Percentiles rank a stretch among this genome's conserved stretches.
Evolutionary conservation across 2,888 invertebrate genomes (phyloP).

Genomic region (Serrognathus titanus): DNA sequence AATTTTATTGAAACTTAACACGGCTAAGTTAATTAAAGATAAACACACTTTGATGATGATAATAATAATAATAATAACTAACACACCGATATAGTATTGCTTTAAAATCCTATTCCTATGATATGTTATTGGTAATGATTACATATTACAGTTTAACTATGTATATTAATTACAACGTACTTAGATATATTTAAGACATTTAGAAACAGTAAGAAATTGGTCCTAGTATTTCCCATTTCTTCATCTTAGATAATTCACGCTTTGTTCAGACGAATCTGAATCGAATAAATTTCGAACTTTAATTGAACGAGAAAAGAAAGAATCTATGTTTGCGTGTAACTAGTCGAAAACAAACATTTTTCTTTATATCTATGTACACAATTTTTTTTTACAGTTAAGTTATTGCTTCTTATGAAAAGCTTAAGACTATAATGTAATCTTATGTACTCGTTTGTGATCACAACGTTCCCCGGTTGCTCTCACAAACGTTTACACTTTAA

Average conservation of each 20-base stretch:
- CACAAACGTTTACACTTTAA: slow-evolving; percentile 21
- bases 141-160: slow-evolving; percentile 5
- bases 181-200: slow-evolving; percentile 19
- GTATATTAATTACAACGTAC: slow-evolving; percentile 1
- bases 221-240: slow-evolving; percentile 42
- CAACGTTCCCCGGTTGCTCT: not conserved
- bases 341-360: not conserved
- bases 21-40: slow-evolving; percentile 12
- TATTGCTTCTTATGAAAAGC: not conserved
- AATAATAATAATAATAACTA: slow-evolving; percentile 5
- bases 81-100: slow-evolving; percentile 13
- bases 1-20: slow-evolving; percentile 21
- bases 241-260: slow-evolving; percentile 29
- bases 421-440: not conserved
- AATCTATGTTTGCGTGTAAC: not conserved
- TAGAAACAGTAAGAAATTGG: slow-evolving; percentile 49
- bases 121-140: slow-evolving; percentile 20
- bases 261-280: slow-evolving; percentile 19
- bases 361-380: not conserved
- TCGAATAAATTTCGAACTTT: slow-evolving; percentile 29
- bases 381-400: not conserved
- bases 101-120: slow-evolving; percentile 21
- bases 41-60: slow-evolving; percentile 7
- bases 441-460: slow-evolving; percentile 7
- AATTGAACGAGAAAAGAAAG: too few species aligned